These are phyloP conservation scores for Myathropa florea DNA, from an alignment of 2,888 invertebrate genomes.

Conservation along the genomic window DNA sequence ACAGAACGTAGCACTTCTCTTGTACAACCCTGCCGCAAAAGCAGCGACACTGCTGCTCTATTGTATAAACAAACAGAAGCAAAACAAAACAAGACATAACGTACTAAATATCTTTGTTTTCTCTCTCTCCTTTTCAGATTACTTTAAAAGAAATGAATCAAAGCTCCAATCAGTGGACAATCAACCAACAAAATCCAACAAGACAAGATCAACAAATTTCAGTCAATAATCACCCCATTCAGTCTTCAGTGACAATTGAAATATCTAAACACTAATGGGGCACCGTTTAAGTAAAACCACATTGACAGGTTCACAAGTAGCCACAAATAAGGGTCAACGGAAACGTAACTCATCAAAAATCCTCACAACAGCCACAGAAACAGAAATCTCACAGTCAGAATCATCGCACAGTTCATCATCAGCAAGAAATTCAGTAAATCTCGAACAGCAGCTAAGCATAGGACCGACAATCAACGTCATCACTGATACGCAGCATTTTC, in stretches of 20 bases:
- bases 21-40: no score
- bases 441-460: background rate
- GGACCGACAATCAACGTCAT: constrained; percentile 57
- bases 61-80: no score
- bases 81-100: no score
- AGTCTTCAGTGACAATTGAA: constrained; percentile 53
- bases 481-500: constrained; percentile 41
- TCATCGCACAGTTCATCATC: constrained; percentile 55
- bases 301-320: constrained; percentile 55
- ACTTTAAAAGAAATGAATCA: constrained; percentile 48
- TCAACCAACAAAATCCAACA: background rate
- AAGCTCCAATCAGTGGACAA: constrained; percentile 35
- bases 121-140: constrained; percentile 34
- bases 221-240: background rate
- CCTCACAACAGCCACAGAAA: constrained; percentile 16
- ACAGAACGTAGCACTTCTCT: no score
- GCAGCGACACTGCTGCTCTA: no score
- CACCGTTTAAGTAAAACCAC: constrained; percentile 78
- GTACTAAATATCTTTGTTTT: background rate
- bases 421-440: constrained; percentile 28
- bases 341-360: constrained; percentile 44
- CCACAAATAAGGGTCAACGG: constrained; percentile 52
- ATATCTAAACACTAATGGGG: constrained; percentile 75
- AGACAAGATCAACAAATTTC: constrained; percentile 10
- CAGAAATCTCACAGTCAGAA: constrained; percentile 49